Evolutionary conservation across 1,140 invertebrate genomes (phyloP).

Genomic region (Choristoneura fumiferana): DNA sequence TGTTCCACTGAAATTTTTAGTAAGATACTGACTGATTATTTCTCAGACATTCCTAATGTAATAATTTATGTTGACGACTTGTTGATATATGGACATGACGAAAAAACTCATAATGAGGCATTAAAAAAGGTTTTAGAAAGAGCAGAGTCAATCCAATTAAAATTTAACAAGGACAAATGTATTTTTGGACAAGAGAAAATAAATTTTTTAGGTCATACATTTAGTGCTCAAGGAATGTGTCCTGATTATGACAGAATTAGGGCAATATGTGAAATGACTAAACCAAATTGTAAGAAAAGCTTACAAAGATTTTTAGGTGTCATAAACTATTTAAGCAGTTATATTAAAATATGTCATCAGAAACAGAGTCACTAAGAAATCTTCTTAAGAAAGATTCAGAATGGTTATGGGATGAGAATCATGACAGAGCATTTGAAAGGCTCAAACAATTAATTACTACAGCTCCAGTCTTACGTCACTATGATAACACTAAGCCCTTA

Average conservation of each 20-base stretch:
- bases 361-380: background rate
- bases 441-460: background rate
- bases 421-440: background rate
- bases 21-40: too few relatives aligned
- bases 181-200: slow-evolving; percentile 15
- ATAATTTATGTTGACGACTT: background rate
- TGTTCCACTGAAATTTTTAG: background rate
- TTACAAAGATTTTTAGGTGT: slow-evolving; percentile 4
- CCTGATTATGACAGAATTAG: background rate
- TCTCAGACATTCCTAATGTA: background rate
- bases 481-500: background rate
- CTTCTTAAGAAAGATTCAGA: background rate
- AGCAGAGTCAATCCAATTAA: background rate
- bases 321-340: background rate
- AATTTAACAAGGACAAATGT: slow-evolving; percentile 35
- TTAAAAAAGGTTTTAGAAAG: too few relatives aligned
- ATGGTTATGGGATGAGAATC: background rate
- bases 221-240: background rate
- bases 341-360: background rate
- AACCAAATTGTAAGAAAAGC: background rate
- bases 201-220: background rate
- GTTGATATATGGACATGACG: background rate
- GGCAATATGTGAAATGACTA: background rate
- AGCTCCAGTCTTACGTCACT: background rate
- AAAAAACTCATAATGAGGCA: background rate